Conservation (phyloP, 1,140 invertebrate genomes). For the Caligus rogercresseyi region DNA sequence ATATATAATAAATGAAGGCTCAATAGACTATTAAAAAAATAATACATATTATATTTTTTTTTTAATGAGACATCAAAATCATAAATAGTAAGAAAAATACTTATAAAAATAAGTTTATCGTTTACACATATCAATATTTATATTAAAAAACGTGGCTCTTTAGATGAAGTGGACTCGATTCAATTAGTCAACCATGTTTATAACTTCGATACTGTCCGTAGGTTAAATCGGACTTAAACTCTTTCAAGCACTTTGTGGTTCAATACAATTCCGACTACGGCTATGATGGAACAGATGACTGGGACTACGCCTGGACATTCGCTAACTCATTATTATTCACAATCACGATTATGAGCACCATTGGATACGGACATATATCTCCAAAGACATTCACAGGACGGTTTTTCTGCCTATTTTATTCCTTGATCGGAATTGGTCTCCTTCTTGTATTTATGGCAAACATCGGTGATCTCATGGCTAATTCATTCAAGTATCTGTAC, state of each 20-base stretch:
- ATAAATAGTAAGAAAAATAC: too few species aligned
- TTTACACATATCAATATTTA: too few species aligned
- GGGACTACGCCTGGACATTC: constrained; percentile 26
- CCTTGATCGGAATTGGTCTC: constrained; percentile 27
- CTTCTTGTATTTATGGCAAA: constrained; percentile 28
- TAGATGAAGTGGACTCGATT: too few species aligned
- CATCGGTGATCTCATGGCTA: constrained; percentile 27
- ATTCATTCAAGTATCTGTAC: constrained; percentile 24
- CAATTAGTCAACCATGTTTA: too few species aligned
- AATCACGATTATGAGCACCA: constrained; percentile 26
- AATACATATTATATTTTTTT: too few species aligned
- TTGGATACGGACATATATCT: constrained; percentile 28
- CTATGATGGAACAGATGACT: constrained; percentile 25
- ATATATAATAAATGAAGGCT: too few species aligned
- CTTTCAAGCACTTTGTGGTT: constrained; percentile 25
- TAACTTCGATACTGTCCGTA: too few species aligned
- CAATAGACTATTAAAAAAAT: too few species aligned
- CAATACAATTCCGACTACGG: constrained; percentile 21
- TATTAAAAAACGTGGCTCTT: too few species aligned
- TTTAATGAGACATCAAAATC: too few species aligned
- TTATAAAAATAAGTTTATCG: too few species aligned
- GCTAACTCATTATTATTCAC: constrained; percentile 26
- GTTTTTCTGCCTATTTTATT: constrained; percentile 26
- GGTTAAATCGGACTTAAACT: constrained; percentile 21
- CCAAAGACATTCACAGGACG: constrained; percentile 26